These are phyloP conservation scores for Choloepus hoffmanni DNA, from an alignment of 2,113 vertebrate species.

Conservation along the genomic window DNA sequence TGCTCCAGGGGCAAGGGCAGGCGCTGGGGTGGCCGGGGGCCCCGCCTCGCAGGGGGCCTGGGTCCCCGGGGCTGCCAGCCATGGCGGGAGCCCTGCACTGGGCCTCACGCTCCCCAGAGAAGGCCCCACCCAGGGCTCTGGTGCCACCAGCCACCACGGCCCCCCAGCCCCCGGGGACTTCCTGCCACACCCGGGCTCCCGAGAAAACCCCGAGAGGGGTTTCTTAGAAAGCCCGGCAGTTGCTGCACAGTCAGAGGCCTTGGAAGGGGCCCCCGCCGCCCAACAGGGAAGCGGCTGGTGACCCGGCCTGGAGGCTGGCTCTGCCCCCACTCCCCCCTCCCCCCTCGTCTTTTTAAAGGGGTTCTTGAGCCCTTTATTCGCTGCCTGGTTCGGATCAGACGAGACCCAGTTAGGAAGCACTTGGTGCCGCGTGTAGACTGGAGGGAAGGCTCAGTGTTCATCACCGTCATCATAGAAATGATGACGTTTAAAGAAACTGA, in stretches of 20 bases:
- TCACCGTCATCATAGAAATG: background rate
- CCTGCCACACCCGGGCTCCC: slow-evolving; percentile 49
- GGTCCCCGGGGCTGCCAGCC: no score
- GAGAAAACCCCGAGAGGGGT: slow-evolving; percentile 25
- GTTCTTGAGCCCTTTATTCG: background rate
- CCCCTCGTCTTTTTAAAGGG: background rate
- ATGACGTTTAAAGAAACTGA: rapidly evolving
- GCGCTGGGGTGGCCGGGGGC: background rate
- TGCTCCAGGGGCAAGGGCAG: background rate
- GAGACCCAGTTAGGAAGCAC: no score
- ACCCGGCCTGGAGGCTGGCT: background rate
- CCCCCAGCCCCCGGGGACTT: slow-evolving; percentile 48
- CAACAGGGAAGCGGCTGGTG: background rate
- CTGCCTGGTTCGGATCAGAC: rapidly evolving
- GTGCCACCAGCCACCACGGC: background rate
- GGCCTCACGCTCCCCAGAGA: background rate
- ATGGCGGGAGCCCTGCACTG: background rate
- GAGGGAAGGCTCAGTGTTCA: background rate
- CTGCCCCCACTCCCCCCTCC: background rate
- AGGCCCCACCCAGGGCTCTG: background rate
- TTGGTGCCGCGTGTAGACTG: background rate
- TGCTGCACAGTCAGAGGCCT: background rate
- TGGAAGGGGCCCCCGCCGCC: slow-evolving; percentile 1
- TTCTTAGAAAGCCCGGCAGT: slow-evolving; percentile 59
- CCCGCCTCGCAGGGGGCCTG: background rate